Evolutionary conservation across 35 echinoderm and acorn worm genomes (phyloP).

Genomic region (Ophiothrix spiculata): DNA sequence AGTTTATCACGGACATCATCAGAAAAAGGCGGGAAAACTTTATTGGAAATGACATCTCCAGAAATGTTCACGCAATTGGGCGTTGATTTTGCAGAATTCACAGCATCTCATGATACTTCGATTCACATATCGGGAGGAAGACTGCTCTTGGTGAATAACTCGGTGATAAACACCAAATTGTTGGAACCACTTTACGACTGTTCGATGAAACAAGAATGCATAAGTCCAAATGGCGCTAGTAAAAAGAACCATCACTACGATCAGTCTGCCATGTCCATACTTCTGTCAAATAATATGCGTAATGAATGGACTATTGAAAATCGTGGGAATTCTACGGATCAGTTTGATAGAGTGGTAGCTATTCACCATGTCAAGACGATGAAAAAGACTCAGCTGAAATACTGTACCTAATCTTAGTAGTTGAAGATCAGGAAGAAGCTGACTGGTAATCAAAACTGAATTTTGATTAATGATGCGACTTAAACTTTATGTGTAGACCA

Average conservation of each 20-base stretch:
- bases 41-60: conserved; percentile 22
- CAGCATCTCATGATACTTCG: background rate
- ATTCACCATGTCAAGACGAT: too few relatives aligned
- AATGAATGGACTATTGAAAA: background rate
- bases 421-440: too few relatives aligned
- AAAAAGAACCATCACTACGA: background rate
- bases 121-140: conserved; percentile 35
- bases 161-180: conserved; percentile 32
- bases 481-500: too few relatives aligned
- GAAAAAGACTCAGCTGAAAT: too few relatives aligned
- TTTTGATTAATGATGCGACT: too few relatives aligned
- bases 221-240: background rate
- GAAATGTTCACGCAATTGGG: conserved; percentile 25
- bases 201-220: background rate
- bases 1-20: conserved; percentile 27
- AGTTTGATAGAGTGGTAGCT: background rate
- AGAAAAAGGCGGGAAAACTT: conserved; percentile 12
- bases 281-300: background rate
- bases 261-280: background rate
- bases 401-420: too few relatives aligned
- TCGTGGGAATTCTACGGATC: background rate
- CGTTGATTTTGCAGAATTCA: conserved; percentile 28
- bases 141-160: conserved; percentile 38
- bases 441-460: too few relatives aligned
- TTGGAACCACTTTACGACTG: conserved; percentile 10